These are phyloP conservation scores for Phortica variegata DNA, from an alignment of 1,140 invertebrate genomes.

Conservation along the genomic window DNA sequence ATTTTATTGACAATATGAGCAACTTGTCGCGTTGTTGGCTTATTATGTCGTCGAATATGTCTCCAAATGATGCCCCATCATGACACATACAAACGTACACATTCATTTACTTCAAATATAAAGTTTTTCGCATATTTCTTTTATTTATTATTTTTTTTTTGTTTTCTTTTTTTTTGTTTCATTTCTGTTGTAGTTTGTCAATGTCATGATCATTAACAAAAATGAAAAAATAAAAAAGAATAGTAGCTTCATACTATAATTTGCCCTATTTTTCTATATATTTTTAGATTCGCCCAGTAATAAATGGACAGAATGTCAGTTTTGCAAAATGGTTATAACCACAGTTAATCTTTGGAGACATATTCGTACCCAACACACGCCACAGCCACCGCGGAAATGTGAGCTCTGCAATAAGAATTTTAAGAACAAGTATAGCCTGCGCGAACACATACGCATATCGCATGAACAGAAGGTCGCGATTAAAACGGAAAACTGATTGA, in stretches of 20 bases:
- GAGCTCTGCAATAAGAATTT: constrained; percentile 57
- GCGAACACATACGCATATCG: constrained; percentile 56
- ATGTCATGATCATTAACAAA: too few species aligned
- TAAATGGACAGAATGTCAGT: constrained; percentile 58
- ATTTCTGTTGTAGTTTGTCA: too few species aligned
- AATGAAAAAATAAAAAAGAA: not conserved
- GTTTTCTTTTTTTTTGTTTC: constrained; percentile 1
- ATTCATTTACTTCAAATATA: not conserved
- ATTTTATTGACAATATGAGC: too few species aligned
- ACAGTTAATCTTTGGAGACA: constrained; percentile 58
- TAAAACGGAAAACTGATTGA: constrained; percentile 53
- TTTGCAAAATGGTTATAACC: constrained; percentile 58
- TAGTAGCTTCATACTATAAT: constrained; percentile 30
- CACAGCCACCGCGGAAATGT: constrained; percentile 56
- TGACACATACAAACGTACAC: too few species aligned
- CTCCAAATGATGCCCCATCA: constrained; percentile 38
- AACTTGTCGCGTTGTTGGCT: too few species aligned
- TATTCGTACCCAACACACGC: constrained; percentile 58
- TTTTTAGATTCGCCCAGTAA: constrained; percentile 58
- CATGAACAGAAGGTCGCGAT: constrained; percentile 52
- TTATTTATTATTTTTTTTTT: not conserved
- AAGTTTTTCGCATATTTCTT: not conserved
- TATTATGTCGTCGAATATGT: constrained; percentile 56
- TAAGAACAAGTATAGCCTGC: constrained; percentile 56
- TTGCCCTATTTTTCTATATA: constrained; percentile 53